Percentiles rank a stretch among this genome's conserved stretches.
Conservation (phyloP, 2,113 vertebrate species). For the Otocyon megalotis region DNA sequence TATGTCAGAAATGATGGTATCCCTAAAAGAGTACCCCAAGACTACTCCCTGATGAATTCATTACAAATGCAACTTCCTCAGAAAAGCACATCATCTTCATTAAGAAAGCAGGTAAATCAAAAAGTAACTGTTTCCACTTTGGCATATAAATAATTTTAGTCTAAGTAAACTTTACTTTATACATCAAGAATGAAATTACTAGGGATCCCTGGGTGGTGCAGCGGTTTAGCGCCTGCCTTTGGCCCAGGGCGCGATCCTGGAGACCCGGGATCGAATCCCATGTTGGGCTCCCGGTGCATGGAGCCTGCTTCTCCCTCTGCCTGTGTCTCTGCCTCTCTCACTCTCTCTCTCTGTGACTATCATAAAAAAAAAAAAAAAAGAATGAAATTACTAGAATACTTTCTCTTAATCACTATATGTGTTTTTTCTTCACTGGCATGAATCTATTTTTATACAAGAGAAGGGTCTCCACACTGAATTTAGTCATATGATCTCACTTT, state of each 20-base stretch:
- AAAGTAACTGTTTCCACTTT: not conserved
- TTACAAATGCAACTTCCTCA: not conserved
- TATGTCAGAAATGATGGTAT: not conserved
- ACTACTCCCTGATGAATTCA: not conserved
- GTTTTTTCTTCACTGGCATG: not conserved
- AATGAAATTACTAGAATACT: slow-evolving; percentile 11
- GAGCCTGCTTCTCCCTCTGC: no score
- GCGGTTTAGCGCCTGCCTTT: no score
- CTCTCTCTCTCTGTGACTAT: no score
- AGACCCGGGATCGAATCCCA: no score
- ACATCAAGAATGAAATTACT: not conserved
- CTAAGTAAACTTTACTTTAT: not conserved
- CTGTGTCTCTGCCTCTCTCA: no score
- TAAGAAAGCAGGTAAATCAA: slow-evolving; percentile 10
- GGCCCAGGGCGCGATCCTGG: no score
- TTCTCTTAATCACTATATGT: not conserved
- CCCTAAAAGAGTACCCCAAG: slow-evolving; percentile 7
- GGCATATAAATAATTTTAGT: not conserved
- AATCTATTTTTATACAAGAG: not conserved
- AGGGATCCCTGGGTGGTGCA: no score
- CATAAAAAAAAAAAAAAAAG: no score
- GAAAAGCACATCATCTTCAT: not conserved
- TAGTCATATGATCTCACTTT: not conserved
- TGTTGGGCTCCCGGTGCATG: no score
- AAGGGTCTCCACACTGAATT: not conserved